Base-by-base conservation (phyloP, 2,797 vertebrate genomes). In the Hyperoplus lanceolatus region DNA sequence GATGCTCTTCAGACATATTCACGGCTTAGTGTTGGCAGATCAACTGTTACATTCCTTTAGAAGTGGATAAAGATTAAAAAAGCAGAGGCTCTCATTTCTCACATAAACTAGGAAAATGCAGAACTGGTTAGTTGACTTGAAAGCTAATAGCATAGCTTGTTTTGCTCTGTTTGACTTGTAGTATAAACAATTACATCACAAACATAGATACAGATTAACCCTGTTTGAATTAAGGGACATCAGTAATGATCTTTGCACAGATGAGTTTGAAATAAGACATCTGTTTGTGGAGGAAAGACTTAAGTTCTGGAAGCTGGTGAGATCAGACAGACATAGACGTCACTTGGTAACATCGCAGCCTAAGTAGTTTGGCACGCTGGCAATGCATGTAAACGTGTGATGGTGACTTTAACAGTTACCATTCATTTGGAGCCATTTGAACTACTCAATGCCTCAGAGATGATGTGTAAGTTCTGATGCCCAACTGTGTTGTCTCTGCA, bases 161-260 rank as follows among this genome's bases (percentile, higher is more conserved):
- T 89, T 64, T 82, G 71, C 78, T 89, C 64, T 21, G 67, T 84
- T 62, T 80, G 73, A 68, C 57, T 70, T 76, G 62, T 21, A 65
- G 69, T n/a, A 75, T 84, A 91, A 91, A 93, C 88, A 86, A 83
- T 92, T 80, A 91, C 80, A 86, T 92, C 89, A 89, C 66, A 66
- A 77, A 72, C 41, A 71, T 55, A n/a, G 49, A 70, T 68, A 15
- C 21, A 82, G 83, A 88, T 83, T 50, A 87, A 57, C 75, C 49
- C 59, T 61, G 55, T 83, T 76, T 81, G 64, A 87, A 84, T 84
- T 63, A 80, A 80, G 43, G 43, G n/a, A 21, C 45, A 41, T 51
- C n/a, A 49, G 49, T 82, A 67, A 68, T 50, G 51, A 50, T 66
- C 50, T 75, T 80, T 59, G 14, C n/a, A 14, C 63, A 75, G 72